Conservation (phyloP, 1,140 invertebrate genomes). For the Palaemon carinicauda region DNA sequence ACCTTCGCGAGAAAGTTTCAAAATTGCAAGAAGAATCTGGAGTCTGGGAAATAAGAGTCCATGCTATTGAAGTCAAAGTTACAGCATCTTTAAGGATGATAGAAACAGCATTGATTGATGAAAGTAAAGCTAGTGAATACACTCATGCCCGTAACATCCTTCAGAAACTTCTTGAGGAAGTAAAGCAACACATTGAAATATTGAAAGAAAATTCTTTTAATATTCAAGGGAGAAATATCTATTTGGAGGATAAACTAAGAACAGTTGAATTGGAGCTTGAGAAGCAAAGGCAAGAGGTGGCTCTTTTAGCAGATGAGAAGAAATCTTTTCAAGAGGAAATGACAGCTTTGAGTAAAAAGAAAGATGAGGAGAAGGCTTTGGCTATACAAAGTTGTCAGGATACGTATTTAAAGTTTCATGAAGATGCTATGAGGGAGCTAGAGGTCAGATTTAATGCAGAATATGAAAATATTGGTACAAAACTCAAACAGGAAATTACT, state of each 20-base stretch:
- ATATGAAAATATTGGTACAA: conserved; percentile 21
- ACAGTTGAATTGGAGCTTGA: conserved; percentile 17
- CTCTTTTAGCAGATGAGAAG: conserved; percentile 11
- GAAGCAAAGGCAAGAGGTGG: conserved; percentile 12
- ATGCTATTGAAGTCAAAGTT: conserved; percentile 10
- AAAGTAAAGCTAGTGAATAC: neutral
- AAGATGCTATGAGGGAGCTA: conserved; percentile 49
- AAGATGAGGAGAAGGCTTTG: conserved; percentile 14
- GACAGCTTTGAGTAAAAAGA: conserved; percentile 9
- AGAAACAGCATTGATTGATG: neutral
- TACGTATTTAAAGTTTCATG: conserved; percentile 51
- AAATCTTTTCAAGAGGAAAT: neutral
- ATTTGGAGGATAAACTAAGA: conserved; percentile 19
- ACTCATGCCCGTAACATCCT: neutral
- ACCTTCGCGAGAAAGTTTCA: conserved; percentile 38
- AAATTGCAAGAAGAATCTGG: conserved; percentile 28
- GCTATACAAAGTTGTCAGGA: conserved; percentile 33
- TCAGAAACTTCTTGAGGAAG: conserved; percentile 33
- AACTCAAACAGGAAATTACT: conserved; percentile 30
- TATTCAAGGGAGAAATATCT: neutral
- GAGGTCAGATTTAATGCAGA: conserved; percentile 29
- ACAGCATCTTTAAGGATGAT: conserved; percentile 39
- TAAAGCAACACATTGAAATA: neutral
- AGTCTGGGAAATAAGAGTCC: conserved; percentile 38
- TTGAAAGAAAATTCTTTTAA: conserved; percentile 6